Evolutionary conservation across 1,140 invertebrate genomes (phyloP), one percentile per base, ranked within the genome.

Genomic region (Hetaerina americana): DNA sequence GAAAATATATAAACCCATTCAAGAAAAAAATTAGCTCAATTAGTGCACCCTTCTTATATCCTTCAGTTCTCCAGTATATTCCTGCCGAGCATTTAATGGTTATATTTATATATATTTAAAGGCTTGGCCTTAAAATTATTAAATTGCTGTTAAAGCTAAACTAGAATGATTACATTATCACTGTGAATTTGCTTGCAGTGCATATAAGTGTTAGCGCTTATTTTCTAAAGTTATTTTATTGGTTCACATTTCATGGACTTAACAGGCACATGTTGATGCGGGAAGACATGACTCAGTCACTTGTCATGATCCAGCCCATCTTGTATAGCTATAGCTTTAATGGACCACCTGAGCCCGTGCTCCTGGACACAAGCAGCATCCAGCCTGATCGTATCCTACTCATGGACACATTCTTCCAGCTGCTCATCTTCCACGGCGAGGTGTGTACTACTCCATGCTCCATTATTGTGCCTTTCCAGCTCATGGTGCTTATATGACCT

Each of bases 321-420:
- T 85, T 99, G 72, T 98, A 98, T 80, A 96, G 97, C 75, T 99
- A 99, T 81, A 96, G 94, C 75, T 99, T 99, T 81, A 94, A 92
- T 78, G 97, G 97, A 5, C 95, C 96, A 0, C 96, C 97, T 0
- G 97, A 98, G 84, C 96, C 97, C 26, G 97, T 99, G 18, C 84
- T 99, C 29, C 83, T 99, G 26, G 98, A 99, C 79, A 97, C 97
- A 0, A 96, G 93, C 18, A 98, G 95, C 73, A 99, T 99, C 78
- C 94, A 97, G 79, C 89, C 96, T 0, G 97, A 99, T 80, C 87
- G 94, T 74, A 99, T 99, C 78, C 85, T 99, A 5, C 86, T 99
- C 18, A 98, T 99, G 96, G 98, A 99, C 80, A 99, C 97, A 5
- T 99, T 99, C 84, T 99, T 99, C 88, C 97, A 99, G 80, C 97